phyloP scores from a whole-genome alignment of 1,140 invertebrate genomes.

The Drosophila parabipectinata region DNA sequence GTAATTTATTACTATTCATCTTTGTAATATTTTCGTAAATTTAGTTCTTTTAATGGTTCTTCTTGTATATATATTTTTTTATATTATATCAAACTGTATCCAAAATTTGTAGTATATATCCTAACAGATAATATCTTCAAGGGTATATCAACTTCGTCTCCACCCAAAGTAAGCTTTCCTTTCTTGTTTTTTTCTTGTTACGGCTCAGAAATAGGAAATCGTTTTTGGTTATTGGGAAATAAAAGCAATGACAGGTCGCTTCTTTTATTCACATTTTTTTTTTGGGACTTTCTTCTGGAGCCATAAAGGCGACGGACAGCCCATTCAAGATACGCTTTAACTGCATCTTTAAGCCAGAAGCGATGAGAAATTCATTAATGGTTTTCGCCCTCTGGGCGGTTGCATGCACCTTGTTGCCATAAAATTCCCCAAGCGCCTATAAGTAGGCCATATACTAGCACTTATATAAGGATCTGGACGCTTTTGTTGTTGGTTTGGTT shows the following conservation, averaged over 20 bases:
- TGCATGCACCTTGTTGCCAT: constrained; percentile 41
- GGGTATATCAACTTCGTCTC: too few species aligned
- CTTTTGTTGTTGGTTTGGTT: constrained; percentile 10
- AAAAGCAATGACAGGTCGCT: constrained; percentile 13
- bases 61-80: too few species aligned
- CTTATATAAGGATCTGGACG: constrained; percentile 25
- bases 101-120: too few species aligned
- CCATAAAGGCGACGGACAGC: constrained; percentile 26
- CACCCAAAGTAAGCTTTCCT: too few species aligned
- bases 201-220: constrained; percentile 16
- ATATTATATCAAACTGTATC: too few species aligned
- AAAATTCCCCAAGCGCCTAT: constrained; percentile 41
- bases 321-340: constrained; percentile 42
- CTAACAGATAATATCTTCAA: too few species aligned
- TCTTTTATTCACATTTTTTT: background rate
- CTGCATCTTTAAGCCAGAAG: constrained; percentile 40
- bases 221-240: constrained; percentile 14
- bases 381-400: constrained; percentile 25
- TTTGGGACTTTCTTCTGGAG: constrained; percentile 9
- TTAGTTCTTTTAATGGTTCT: too few species aligned
- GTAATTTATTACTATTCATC: too few species aligned
- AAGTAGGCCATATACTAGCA: constrained; percentile 52
- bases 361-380: constrained; percentile 48
- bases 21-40: too few species aligned
- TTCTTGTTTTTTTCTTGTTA: background rate